These are phyloP conservation scores for Heliconius congener DNA, from an alignment of 1,140 invertebrate genomes.

Conservation along the genomic window DNA sequence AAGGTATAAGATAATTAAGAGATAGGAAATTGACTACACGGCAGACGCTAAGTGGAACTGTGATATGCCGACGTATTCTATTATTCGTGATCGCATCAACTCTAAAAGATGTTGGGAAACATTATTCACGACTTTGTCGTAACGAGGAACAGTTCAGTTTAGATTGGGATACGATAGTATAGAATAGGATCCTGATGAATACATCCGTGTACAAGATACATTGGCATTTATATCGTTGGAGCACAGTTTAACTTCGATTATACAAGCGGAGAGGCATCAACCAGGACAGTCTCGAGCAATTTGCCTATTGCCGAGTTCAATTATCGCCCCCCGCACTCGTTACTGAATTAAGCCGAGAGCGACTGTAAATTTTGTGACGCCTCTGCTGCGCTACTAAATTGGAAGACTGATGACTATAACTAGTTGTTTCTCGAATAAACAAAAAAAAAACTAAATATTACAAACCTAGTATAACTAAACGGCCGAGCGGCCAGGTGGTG, in stretches of 20 bases:
- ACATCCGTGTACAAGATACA: constrained; percentile 37
- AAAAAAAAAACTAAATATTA: constrained; percentile 8
- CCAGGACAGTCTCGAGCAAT: constrained; percentile 66
- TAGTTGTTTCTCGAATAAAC: constrained; percentile 53
- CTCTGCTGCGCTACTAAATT: constrained; percentile 64
- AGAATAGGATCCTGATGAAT: constrained; percentile 41
- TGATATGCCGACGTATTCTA: constrained; percentile 54
- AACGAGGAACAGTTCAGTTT: constrained; percentile 55
- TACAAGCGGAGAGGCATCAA: constrained; percentile 43
- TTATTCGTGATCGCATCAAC: constrained; percentile 53
- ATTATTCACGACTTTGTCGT: constrained; percentile 53
- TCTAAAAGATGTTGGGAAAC: constrained; percentile 39
- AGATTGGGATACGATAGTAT: constrained; percentile 45
- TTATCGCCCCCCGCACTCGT: constrained; percentile 79
- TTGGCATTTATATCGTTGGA: constrained; percentile 40
- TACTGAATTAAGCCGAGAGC: constrained; percentile 78
- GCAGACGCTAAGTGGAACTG: constrained; percentile 68
- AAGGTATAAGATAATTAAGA: constrained; percentile 47
- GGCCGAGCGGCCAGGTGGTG: neutral
- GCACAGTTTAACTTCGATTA: constrained; percentile 46
- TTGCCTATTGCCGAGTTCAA: constrained; percentile 77
- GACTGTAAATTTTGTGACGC: constrained; percentile 73
- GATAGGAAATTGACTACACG: constrained; percentile 59
- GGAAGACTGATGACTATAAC: constrained; percentile 57
- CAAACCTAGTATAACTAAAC: neutral